A percentile compares a stretch with the other conserved stretches of the same genome.
Conservation (phyloP, 2,888 invertebrate genomes). For the Caenorhabditis angaria region DNA sequence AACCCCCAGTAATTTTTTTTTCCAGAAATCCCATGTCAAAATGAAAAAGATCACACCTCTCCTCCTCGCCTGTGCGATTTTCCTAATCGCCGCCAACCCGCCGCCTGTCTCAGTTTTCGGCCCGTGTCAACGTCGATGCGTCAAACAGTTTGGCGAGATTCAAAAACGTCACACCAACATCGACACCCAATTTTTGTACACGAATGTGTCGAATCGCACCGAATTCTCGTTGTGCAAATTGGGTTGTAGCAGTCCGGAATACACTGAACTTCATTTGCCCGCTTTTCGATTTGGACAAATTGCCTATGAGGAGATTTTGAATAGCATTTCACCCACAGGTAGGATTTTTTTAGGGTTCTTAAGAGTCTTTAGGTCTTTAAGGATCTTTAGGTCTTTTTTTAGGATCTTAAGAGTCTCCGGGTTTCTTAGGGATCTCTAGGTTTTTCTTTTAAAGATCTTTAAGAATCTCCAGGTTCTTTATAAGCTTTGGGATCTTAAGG, state of each 20-base stretch:
- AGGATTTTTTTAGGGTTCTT: not conserved
- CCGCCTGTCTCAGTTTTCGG: constrained; percentile 35
- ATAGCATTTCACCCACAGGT: not conserved
- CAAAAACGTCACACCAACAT: constrained; percentile 35
- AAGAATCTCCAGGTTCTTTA: not conserved
- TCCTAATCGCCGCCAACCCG: constrained; percentile 10
- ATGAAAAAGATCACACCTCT: not conserved
- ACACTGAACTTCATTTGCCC: constrained; percentile 50
- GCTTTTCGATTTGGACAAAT: constrained; percentile 49
- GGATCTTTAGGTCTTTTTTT: not conserved
- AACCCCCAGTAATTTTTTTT: not conserved
- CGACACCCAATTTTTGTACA: constrained; percentile 16
- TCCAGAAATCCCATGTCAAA: not conserved
- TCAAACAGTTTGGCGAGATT: constrained; percentile 40
- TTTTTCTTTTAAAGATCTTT: not conserved
- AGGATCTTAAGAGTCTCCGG: not conserved
- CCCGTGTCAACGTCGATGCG: constrained; percentile 38
- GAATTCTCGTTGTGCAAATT: constrained; percentile 40
- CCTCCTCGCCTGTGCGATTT: constrained; percentile 5
- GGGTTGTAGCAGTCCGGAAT: constrained; percentile 52
- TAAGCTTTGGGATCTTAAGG: no score
- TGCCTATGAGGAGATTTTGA: constrained; percentile 41
- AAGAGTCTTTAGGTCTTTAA: not conserved
- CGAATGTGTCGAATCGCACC: not conserved
- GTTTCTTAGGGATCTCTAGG: not conserved